Base-by-base conservation (phyloP, 2,797 vertebrate species). In the Melanotaenia boesemani region DNA sequence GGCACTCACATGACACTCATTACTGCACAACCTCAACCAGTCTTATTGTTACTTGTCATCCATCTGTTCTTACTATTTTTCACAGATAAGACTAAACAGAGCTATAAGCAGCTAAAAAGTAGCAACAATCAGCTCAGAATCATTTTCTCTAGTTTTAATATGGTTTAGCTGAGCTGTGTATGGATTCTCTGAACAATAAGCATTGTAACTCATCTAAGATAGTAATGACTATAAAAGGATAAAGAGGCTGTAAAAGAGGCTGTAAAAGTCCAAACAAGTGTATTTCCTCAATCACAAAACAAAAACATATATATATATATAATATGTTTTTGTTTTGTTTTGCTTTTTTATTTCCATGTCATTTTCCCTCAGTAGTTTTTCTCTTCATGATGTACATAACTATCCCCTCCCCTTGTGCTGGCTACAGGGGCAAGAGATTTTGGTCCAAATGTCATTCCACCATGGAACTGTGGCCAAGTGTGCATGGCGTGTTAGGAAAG, bases 361-460 rank as follows among this genome's bases (percentile, higher is more conserved):
- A 5, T 86, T 77, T 82, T 74, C 72, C 79, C 76, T 62, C 83
- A 77, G 85, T 79, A 61, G 84, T 77, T 64, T 79, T 37, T 71
- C 84, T 86, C 87, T 65, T 83, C 20, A 39, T 76, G 72, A 72
- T 76, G 84, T 78, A 74, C 80, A 80, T 81, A 85, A 78, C 72
- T 78, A 61, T 84, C 81, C 67, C 73, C 80, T 90, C 72, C 75
- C 77, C 76, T 84, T 56, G 36, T 74, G 80, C 85, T 82, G 81
- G 84, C 88, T 88, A 72, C 83, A 69, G 81, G 82, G 87, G 84
- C 74, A 86, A 83, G 76, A 92, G 88, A 91, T 88, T 82, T 79
- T 82, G 66, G 84, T 94, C 85, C 84, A 94, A 95, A 95, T 94
- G 94, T 90, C 94, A 95, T 89, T 94, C 91, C 91, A 94, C 90